Percentiles rank a stretch among this genome's conserved stretches.
Evolutionary conservation across 2,113 vertebrate genomes (phyloP).

Genomic region (Rutilus rutilus): DNA sequence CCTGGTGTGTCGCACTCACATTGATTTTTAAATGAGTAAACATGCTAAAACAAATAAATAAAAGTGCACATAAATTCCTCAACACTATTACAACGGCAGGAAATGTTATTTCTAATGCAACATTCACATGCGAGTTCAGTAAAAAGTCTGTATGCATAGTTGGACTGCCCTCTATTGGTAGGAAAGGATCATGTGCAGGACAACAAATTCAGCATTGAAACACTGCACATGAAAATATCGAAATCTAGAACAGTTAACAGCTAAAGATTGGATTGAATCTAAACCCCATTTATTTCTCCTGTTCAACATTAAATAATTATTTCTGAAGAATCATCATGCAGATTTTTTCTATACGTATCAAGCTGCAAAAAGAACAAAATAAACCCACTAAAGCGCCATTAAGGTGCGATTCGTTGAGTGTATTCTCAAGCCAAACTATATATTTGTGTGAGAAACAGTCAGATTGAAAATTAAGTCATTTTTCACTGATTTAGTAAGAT

Average conservation of each 20-base stretch:
- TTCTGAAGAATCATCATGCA: not conserved
- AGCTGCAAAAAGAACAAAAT: not conserved
- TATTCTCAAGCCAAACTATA: not conserved
- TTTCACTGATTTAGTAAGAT: not conserved
- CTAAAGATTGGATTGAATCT: no score
- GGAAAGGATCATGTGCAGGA: not conserved
- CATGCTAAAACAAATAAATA: conserved; percentile 25
- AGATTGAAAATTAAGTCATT: not conserved
- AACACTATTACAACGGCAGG: not conserved
- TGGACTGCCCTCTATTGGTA: conserved; percentile 71
- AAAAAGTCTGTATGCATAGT: conserved; percentile 47
- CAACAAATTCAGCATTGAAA: not conserved
- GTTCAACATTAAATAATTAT: not conserved
- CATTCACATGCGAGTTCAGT: not conserved
- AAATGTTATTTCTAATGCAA: not conserved
- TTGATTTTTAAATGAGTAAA: conserved; percentile 31
- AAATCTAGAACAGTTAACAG: not conserved
- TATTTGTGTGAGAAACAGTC: not conserved
- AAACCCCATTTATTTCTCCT: not conserved
- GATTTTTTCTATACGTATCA: not conserved
- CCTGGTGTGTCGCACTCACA: not conserved
- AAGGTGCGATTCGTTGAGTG: not conserved
- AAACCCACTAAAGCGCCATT: not conserved
- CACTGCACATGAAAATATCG: not conserved
- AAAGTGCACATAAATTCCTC: not conserved